Base-by-base conservation (phyloP, 1,140 invertebrate genomes). In the Phocides pigmalion region DNA sequence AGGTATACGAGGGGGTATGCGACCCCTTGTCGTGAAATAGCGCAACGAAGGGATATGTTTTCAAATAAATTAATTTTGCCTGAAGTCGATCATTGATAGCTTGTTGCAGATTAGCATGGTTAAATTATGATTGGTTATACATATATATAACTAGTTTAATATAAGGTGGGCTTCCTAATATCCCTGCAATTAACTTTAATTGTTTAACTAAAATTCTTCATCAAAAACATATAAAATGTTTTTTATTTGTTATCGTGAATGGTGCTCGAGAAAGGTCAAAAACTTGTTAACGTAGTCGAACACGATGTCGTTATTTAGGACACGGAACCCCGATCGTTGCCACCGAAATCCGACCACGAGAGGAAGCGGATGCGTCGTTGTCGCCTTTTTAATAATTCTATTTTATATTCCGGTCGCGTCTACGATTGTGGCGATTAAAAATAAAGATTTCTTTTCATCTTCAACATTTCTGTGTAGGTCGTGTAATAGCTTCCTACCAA, bases 341-440 rank as follows among this genome's bases (percentile, higher is more conserved):
- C 42, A 68, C 69, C 72, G 70, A 79, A 82, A 78, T 78, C 74
- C 74, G 76, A 78, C 16, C 6, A 73, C 49, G 64, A 75, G 73
- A 85, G 84, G 86, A 89, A 89, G 66, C 86, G 86, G 86, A 89
- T 87, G 82, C 79, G 77, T 70, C 78, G 81, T 76, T 81, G 81
- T 80, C 78, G 77, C 74, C 72, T 83, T 82, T 86, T 84, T 83
- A 82, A 79, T 81, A 82, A 77, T 84, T 82, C 72, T 80, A 76
- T 83, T 86, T 85, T 81, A 84, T 79, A 86, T 84, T 79, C 75
- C 64, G 69, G 66, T 50, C 70, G 67, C 74, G 75, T 73, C 79
- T 76, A 77, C 69, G 68, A 74, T 75, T 75, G 81, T 74, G 68
- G 70, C 53, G 72, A 88, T 84, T 81, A 86, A 84, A 87, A 85